Evolutionary conservation across 2,888 invertebrate species (phyloP), one percentile per base, ranked within the genome.

Genomic region (Trachelus troglodyta): DNA sequence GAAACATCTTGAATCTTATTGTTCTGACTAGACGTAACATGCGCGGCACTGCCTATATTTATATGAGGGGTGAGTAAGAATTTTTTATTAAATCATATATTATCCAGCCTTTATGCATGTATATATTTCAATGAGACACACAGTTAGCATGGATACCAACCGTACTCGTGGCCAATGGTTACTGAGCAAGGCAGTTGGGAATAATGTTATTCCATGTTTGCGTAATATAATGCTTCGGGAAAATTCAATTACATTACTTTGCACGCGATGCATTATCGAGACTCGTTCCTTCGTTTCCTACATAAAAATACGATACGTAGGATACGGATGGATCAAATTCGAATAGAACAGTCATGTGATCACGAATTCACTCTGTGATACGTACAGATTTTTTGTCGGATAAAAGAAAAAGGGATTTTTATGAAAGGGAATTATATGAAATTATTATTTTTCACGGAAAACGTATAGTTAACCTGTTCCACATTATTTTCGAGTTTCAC

Each of bases 41-140:
- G 94, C 94, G 95, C 84, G 96, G 96, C 71, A 95, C 95, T 0
- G 96, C 96, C 69, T 96, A 96, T 90, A 94, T 96, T 89, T 96
- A 96, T 92, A 95, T 95, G 95, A 92, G 95, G 91, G 95, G 95
- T 95, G 89, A 93, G 94, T 92, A 30, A 9, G 4, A 3, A 30
- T 30, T 12, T 69, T 33, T 30, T 11, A 33, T 69, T 11, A 9
- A 40, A 23, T 23, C 0, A 40, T 23, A 23, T 40, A 6, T 40
- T 40, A 35, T 75, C 6, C 31, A 75, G 1, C 71, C 35, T 34
- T 69, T n/a, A 34, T 40, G 9, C 15, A 40, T 3, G 35, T 31
- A n/a, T 34, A 75, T 56, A 31, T 34, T 76, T 11, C 4, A 30
- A 31, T n/a, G 35, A 23, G 23, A 56, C 40, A 15, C 15, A 6